A percentile compares a stretch with the other conserved stretches of the same genome.
Evolutionary conservation across 2,888 invertebrate species (phyloP).

Genomic region (Dryobota labecula): DNA sequence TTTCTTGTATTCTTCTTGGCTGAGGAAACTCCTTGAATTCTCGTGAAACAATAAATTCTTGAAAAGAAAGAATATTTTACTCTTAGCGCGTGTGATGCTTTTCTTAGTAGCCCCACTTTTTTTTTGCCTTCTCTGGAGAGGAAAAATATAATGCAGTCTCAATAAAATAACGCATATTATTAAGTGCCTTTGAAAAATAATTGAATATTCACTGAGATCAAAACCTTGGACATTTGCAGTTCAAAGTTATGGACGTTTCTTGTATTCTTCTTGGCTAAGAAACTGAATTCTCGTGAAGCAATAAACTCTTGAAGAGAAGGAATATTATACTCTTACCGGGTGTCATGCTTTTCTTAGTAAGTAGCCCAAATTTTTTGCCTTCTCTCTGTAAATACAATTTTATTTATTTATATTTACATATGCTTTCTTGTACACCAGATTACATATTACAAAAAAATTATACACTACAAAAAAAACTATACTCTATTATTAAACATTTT

Average conservation of each 20-base stretch:
- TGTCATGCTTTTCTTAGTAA: not conserved
- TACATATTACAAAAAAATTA: too few species aligned
- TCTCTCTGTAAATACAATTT: not conserved
- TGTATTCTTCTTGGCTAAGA: not conserved
- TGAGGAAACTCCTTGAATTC: conserved; percentile 5
- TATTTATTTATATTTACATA: too few species aligned
- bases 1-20: not conserved
- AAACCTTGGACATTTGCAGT: not conserved
- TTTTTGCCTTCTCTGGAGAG: not conserved
- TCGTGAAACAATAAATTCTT: not conserved
- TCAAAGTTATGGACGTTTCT: conserved; percentile 5
- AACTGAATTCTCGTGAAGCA: not conserved
- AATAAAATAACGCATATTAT: not conserved
- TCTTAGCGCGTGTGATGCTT: not conserved
- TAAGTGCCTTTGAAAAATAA: not conserved
- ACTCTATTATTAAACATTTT: too few species aligned
- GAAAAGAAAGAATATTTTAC: not conserved
- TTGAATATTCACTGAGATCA: conserved; percentile 6
- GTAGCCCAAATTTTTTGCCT: not conserved
- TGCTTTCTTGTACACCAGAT: too few species aligned
- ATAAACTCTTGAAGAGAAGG: not conserved
- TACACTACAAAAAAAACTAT: too few species aligned
- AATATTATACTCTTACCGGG: not conserved
- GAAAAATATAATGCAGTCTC: not conserved
- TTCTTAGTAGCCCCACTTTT: not conserved